Evolutionary conservation across 2,113 vertebrate genomes (phyloP), one percentile per base, ranked within the genome.

Genomic region (Xiphias gladius): DNA sequence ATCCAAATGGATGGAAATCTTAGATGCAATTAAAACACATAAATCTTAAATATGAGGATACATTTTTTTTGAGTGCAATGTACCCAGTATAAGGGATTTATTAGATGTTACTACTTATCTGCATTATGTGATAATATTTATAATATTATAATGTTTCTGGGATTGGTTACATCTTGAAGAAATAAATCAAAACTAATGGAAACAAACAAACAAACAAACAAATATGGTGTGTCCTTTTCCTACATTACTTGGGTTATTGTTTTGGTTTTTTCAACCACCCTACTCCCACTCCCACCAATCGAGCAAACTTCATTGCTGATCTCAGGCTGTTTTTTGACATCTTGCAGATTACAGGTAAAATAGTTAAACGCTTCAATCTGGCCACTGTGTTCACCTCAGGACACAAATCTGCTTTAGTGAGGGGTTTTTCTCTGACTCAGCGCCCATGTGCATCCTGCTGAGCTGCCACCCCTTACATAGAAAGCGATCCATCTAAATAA

Each of bases 401-500:
- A 50, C n/a, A 63, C 39, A n/a, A 9, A 61, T 50, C 46, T 24
- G 61, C 39, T 70, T 41, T 63, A 13, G 26, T 83, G 24, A 2
- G 13, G n/a, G 32, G 58, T 30, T 72, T 64, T 37, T 28, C 67
- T 62, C 32, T 24, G 35, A 52, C 65, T 24, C 39, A 16, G 50
- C 11, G 1, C 20, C 68, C 4, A 1, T 41, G 55, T 76, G 71
- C 80, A 35, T 63, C 71, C 66, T 19, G 50, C 66, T 7, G 70
- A 71, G 65, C 54, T 30, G 26, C 46, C 26, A n/a, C 39, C 16
- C 28, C 39, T 76, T 67, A 22, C 69, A 20, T 22, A 12, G 30
- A 66, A 43, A 71, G 62, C 32, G 0, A 64, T 81, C 70, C 55
- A 58, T 61, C 77, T 43, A 64, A 77, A 77, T 89, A 82, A 88